Evolutionary conservation across 2,888 invertebrate genomes (phyloP), one percentile per base, ranked within the genome.

Genomic region (Sinodicranocentrus sp.): DNA sequence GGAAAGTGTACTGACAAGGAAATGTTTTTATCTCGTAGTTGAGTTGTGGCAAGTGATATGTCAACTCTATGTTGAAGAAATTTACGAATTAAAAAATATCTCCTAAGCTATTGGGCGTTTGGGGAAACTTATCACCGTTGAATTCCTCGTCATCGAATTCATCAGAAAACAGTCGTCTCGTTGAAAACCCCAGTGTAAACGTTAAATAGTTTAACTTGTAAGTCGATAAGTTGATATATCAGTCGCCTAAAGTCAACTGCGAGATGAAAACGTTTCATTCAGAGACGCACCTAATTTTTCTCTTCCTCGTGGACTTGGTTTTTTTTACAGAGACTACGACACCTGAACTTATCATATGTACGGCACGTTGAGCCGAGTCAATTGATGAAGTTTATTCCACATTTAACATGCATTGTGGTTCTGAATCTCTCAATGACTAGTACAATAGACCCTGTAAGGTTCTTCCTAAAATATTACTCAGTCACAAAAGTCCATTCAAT

Each of bases 401-500:
- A 87, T 54, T 86, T 90, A 57, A 75, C 84, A 15, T 85, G 84
- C 5, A 76, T 90, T 5, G 89, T 89, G 13, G 80, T 86, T 5
- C 88, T 90, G 43, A 90, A 90, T 82, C 87, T 90, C 13, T 87
- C 88, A 48, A 90, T 90, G 90, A 90, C 90, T 0, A 87, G 89
- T n/a, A 88, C 89, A 1, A 89, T 89, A n/a, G 90, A 90, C 86
- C 89, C 89, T 88, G 90, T 90, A 82, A 77, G 39, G 13, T 39
- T 39, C 13, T 8, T 39, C n/a, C n/a, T n/a, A n/a, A n/a, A n/a
- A n/a, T n/a, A n/a, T n/a, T 33, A 33, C 10, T 33, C 33, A 33
- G 33, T 33, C 33, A 33, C 33, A 33, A 33, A 39, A 39, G 39
- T n/a, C n/a, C 33, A 6, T 33, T 33, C 3, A 6, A 10, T n/a